phyloP scores from a whole-genome alignment of 2,113 vertebrate species.

The Eudorcas thomsonii region DNA sequence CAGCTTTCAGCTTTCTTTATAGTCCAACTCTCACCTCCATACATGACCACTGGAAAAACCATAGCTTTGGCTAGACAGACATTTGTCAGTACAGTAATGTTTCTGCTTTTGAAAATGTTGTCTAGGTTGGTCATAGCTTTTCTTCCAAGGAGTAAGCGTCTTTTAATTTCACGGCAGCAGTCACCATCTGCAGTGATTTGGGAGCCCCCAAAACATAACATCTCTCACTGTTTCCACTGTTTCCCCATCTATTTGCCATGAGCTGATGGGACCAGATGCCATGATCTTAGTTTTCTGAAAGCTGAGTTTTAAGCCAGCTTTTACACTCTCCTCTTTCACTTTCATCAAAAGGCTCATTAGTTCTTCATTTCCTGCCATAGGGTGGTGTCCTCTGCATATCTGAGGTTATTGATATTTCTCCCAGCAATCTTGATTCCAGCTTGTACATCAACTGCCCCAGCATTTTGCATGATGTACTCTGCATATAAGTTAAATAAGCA shows the following conservation, averaged over 20 bases:
- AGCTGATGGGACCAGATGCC: neutral
- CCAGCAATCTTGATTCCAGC: neutral
- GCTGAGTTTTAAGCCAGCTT: neutral
- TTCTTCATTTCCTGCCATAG: neutral
- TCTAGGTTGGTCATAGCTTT: neutral
- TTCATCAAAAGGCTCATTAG: neutral
- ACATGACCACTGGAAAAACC: neutral
- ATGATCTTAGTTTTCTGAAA: neutral
- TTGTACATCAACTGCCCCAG: neutral
- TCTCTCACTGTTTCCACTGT: neutral
- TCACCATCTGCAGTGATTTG: neutral
- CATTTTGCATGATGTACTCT: neutral
- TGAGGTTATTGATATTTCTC: neutral
- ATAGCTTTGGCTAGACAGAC: neutral
- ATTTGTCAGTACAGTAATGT: neutral
- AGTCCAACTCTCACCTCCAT: neutral
- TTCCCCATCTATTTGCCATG: neutral
- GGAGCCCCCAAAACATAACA: neutral
- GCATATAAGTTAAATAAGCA: neutral
- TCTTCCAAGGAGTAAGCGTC: neutral
- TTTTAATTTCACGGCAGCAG: neutral
- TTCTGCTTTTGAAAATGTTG: neutral
- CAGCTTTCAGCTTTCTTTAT: neutral
- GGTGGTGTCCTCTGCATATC: neutral
- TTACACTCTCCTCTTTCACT: neutral